These are phyloP conservation scores for Epinephelus malabaricus DNA, from an alignment of 2,797 vertebrate species.

Conservation along the genomic window DNA sequence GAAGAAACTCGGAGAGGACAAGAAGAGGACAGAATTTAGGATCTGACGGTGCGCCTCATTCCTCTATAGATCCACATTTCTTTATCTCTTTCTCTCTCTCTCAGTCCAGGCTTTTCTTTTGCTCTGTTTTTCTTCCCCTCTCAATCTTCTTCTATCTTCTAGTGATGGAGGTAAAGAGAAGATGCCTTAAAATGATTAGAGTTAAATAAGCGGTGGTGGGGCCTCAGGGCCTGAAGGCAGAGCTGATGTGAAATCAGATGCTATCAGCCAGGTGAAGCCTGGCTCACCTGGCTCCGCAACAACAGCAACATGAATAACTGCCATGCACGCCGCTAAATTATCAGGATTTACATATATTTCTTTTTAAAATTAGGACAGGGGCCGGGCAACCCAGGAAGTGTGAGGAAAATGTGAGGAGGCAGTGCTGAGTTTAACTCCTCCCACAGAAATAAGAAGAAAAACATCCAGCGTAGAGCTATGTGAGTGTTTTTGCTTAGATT, in stretches of 20 bases:
- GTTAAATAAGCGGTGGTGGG: slow-evolving; percentile 82
- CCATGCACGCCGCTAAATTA: slow-evolving; percentile 65
- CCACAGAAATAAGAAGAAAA: slow-evolving; percentile 5
- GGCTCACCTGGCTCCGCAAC: slow-evolving; percentile 73
- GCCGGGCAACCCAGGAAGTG: slow-evolving; percentile 1
- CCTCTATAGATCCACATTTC: slow-evolving; percentile 45
- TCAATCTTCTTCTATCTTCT: slow-evolving; percentile 60
- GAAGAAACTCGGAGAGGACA: slow-evolving; percentile 6
- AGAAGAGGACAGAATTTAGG: slow-evolving; percentile 42
- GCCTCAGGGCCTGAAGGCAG: slow-evolving; percentile 77
- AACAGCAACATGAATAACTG: slow-evolving; percentile 69
- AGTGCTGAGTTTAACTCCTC: slow-evolving; percentile 36
- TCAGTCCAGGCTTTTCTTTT: slow-evolving; percentile 44
- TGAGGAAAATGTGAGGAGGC: slow-evolving; percentile 43
- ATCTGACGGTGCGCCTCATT: slow-evolving; percentile 39
- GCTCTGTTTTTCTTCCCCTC: slow-evolving; percentile 41
- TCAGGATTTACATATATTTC: slow-evolving; percentile 73
- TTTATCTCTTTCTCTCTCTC: slow-evolving; percentile 44
- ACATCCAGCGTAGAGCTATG: neutral
- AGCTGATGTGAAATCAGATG: slow-evolving; percentile 82
- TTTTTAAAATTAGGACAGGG: slow-evolving; percentile 41
- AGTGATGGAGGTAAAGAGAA: slow-evolving; percentile 75
- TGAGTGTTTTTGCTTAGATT: slow-evolving; percentile 25
- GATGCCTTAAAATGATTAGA: slow-evolving; percentile 86
- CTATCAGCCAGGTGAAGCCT: slow-evolving; percentile 85